Percentiles rank a stretch among this genome's conserved stretches.
Conservation (phyloP, 2,797 vertebrate genomes). For the Tiaroga cobitis region DNA sequence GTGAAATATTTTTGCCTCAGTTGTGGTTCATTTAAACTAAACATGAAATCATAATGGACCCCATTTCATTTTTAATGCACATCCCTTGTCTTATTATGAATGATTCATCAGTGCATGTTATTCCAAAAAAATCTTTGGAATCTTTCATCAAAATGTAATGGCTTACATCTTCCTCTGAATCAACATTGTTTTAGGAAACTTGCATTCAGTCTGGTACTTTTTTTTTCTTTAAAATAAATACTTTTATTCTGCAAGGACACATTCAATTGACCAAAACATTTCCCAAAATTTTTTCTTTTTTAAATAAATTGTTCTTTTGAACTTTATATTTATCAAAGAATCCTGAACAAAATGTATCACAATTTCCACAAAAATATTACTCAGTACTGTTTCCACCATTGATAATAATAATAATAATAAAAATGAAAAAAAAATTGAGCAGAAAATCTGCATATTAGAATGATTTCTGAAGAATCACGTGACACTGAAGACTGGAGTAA, state of each 20-base stretch:
- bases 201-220: not conserved
- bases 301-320: not conserved
- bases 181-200: not conserved
- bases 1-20: not conserved
- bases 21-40: not conserved
- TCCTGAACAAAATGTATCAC: not conserved
- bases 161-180: not conserved
- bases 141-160: not conserved
- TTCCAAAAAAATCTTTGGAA: not conserved
- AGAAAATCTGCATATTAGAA: not conserved
- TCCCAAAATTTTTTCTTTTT: not conserved
- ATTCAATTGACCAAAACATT: not conserved
- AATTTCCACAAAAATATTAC: not conserved
- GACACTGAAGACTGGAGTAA: not conserved
- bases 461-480: not conserved
- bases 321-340: not conserved
- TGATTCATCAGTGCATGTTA: slow-evolving; percentile 5
- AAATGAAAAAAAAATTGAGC: too few species aligned
- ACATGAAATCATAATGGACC: not conserved
- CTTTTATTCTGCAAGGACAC: not conserved
- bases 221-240: not conserved
- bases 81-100: not conserved
- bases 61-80: not conserved
- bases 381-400: not conserved
- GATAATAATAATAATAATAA: not conserved